Evolutionary conservation across 1,140 invertebrate species (phyloP), one percentile per base, ranked within the genome.

Genomic region (Philotrypesis tridentata): DNA sequence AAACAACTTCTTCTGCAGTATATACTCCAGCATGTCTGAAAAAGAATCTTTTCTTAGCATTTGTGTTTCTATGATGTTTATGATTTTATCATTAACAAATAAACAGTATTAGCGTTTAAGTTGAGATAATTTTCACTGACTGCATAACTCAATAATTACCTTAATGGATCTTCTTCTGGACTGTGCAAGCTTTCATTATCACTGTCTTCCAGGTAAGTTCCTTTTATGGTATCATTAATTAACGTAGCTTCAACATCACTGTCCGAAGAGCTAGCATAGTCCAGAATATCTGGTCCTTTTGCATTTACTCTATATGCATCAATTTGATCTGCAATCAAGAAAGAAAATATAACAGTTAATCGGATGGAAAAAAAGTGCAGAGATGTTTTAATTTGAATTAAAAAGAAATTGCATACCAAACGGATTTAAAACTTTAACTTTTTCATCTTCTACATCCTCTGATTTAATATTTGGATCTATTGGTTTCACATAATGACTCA

Each of bases 1-100:
- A 93, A 11, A 96, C 95, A 1, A 96, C 95, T 90, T 98, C 97
- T 87, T 98, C 96, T 0, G 95, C 95, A 1, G 97, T 97, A 87
- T 95, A 98, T 1, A 97, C 95, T 25, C 96, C 96, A 33, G 97
- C 96, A 91, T 97, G 95, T 91, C 95, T 96, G 90, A 88, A 93
- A 93, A 89, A 90, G n/a, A n/a, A n/a, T n/a, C n/a, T 37, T 37
- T 37, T 37, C 3, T 37, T 37, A 37, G n/a, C n/a, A n/a, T n/a
- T n/a, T n/a, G n/a, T n/a, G n/a, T n/a, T n/a, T n/a, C n/a, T n/a
- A n/a, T 55, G 17, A 55, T 25, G n/a, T 33, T 67, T 77, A 8
- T 78, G 17, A 6, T 9, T 65, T 17, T 40, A 27, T 33, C 27
- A 48, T 29, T 43, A 43, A 11, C 40, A 17, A 55, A 55, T 55